Conservation (phyloP, 2,113 vertebrate genomes). For the Tautogolabrus adspersus region DNA sequence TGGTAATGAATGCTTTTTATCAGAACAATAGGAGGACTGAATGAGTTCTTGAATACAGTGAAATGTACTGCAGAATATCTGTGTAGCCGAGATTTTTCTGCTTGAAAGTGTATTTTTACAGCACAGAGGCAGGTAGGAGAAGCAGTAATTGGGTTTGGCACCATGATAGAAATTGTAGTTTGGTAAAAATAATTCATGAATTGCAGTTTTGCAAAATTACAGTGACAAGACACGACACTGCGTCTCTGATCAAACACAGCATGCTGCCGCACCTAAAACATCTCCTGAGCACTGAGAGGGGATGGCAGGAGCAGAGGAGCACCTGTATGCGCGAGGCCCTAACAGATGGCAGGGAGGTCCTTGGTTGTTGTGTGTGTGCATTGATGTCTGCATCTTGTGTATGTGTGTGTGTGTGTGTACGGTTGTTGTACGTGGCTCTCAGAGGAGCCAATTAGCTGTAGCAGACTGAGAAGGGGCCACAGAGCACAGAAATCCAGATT, state of each 20-base stretch:
- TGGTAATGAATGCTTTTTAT: neutral
- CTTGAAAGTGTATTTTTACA: neutral
- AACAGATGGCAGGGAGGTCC: slow-evolving; percentile 66
- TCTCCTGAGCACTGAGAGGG: slow-evolving; percentile 84
- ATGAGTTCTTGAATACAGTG: neutral
- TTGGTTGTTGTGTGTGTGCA: slow-evolving; percentile 21
- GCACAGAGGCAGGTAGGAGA: neutral
- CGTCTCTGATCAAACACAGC: slow-evolving; percentile 41
- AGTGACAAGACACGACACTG: slow-evolving; percentile 4
- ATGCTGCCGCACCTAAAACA: slow-evolving; percentile 27
- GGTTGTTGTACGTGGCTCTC: slow-evolving; percentile 53
- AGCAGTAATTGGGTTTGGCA: neutral
- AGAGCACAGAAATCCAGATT: slow-evolving; percentile 48
- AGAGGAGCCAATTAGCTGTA: slow-evolving; percentile 75
- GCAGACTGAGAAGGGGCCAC: slow-evolving; percentile 53
- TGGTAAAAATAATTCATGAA: slow-evolving; percentile 18
- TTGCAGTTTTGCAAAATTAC: slow-evolving; percentile 16
- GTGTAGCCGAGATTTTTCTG: neutral
- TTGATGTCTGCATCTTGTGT: slow-evolving; percentile 13
- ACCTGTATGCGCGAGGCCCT: slow-evolving; percentile 51
- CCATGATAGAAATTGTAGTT: neutral
- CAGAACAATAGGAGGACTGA: neutral
- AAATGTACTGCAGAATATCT: neutral
- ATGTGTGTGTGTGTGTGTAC: neutral
- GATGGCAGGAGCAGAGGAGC: slow-evolving; percentile 61